These are phyloP conservation scores for Tetrapedia diversipes DNA, from an alignment of 2,888 invertebrate genomes.

Conservation along the genomic window DNA sequence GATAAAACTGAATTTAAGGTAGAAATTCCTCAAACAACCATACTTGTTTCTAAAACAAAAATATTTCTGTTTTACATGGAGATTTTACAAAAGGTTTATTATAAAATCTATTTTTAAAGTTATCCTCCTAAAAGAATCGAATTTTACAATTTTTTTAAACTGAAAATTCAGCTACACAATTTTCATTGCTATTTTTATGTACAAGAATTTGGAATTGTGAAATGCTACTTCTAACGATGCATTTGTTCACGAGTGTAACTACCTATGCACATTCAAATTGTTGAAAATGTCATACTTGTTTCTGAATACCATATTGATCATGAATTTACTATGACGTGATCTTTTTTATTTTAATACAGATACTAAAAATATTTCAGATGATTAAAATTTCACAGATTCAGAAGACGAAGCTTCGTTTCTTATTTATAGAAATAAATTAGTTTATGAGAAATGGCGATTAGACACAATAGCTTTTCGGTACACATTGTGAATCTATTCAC, in stretches of 20 bases:
- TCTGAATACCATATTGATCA: background rate
- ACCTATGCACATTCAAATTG: conserved; percentile 4
- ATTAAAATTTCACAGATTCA: too few relatives aligned
- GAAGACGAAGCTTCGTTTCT: too few relatives aligned
- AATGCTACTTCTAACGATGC: background rate
- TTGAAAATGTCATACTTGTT: conserved; percentile 23
- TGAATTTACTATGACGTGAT: background rate
- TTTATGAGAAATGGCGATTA: too few relatives aligned
- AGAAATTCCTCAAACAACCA: background rate
- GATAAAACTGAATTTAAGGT: background rate
- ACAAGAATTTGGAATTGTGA: background rate
- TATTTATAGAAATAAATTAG: too few relatives aligned
- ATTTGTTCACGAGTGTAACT: conserved; percentile 1
- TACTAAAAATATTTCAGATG: too few relatives aligned
- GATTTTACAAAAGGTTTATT: too few relatives aligned
- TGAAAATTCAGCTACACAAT: background rate
- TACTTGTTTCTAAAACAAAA: background rate
- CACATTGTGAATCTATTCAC: too few relatives aligned
- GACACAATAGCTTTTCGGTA: too few relatives aligned
- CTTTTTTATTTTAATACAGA: too few relatives aligned
- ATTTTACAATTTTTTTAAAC: background rate
- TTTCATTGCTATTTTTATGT: background rate
- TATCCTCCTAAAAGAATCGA: background rate
- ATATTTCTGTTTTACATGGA: background rate
- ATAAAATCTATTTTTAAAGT: too few relatives aligned